Percentiles rank a stretch among this genome's conserved stretches.
phyloP scores from a whole-genome alignment of 2,113 vertebrate genomes.

The Protobothrops flavoviridis region DNA sequence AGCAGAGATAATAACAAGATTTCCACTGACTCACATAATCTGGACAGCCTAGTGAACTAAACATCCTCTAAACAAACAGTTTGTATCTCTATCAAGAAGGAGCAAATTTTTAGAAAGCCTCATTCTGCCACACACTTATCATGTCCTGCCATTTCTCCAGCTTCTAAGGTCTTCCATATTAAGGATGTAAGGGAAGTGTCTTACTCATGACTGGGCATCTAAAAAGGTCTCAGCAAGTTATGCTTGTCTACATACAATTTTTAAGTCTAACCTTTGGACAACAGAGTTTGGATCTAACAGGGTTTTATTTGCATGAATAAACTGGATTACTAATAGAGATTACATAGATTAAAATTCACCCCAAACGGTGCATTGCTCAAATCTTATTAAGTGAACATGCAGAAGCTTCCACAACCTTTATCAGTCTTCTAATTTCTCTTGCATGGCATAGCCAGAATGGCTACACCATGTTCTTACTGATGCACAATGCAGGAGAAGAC shows the following conservation, averaged over 20 bases:
- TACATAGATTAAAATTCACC: background rate
- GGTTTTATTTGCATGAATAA: background rate
- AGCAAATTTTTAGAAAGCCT: background rate
- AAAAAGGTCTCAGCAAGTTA: background rate
- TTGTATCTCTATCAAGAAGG: background rate
- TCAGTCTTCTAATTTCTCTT: background rate
- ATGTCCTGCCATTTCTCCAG: background rate
- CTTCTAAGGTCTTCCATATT: background rate
- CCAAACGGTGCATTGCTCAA: background rate
- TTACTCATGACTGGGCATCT: background rate
- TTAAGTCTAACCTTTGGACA: background rate
- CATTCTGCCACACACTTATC: background rate
- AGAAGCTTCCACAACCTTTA: background rate
- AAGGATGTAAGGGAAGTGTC: background rate
- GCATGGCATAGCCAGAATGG: background rate
- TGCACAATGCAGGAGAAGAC: background rate
- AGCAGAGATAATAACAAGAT: background rate
- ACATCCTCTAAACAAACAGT: background rate
- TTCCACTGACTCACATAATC: background rate
- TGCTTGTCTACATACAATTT: background rate
- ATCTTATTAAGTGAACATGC: background rate
- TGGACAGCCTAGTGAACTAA: background rate
- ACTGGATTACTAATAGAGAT: background rate
- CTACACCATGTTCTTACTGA: background rate
- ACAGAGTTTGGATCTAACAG: background rate